Conservation (phyloP, 2,113 vertebrate species). For the Dolichallabes microphthalmus region DNA sequence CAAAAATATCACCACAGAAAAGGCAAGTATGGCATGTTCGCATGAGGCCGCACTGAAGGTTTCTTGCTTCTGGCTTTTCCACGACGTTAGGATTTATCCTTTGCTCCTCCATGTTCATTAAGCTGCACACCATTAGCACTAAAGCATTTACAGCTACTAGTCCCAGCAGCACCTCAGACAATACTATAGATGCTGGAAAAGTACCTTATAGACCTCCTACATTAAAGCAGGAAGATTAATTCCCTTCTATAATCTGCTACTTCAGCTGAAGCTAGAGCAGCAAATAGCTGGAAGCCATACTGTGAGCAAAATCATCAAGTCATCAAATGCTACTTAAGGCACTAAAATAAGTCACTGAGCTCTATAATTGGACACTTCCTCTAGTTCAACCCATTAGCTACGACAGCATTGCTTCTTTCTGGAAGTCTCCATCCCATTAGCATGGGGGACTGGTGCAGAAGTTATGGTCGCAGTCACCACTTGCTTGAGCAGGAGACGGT, state of each 20-base stretch:
- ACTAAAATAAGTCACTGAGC: conserved; percentile 25
- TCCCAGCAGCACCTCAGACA: background rate
- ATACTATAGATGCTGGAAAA: background rate
- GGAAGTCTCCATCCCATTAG: background rate
- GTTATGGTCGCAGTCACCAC: background rate
- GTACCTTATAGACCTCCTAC: background rate
- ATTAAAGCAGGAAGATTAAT: conserved; percentile 11
- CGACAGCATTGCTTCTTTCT: background rate
- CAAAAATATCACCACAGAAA: background rate
- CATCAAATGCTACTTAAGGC: conserved; percentile 31
- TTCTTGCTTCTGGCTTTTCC: background rate
- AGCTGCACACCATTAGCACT: background rate
- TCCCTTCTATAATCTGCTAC: conserved; percentile 11
- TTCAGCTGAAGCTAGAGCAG: background rate
- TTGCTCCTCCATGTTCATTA: background rate
- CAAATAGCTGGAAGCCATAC: background rate
- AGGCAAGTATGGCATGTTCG: background rate
- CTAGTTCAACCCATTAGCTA: conserved; percentile 9
- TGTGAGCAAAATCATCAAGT: conserved; percentile 30
- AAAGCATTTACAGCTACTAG: background rate
- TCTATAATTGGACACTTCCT: conserved; percentile 29
- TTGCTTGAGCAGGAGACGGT: background rate
- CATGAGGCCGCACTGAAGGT: background rate
- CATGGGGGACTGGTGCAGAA: background rate
- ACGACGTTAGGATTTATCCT: background rate